Percentiles rank a stretch among this genome's conserved stretches.
These are phyloP conservation scores for Typhlichthys eigenmanni DNA, from an alignment of 2,797 vertebrate species.

Conservation along the genomic window DNA sequence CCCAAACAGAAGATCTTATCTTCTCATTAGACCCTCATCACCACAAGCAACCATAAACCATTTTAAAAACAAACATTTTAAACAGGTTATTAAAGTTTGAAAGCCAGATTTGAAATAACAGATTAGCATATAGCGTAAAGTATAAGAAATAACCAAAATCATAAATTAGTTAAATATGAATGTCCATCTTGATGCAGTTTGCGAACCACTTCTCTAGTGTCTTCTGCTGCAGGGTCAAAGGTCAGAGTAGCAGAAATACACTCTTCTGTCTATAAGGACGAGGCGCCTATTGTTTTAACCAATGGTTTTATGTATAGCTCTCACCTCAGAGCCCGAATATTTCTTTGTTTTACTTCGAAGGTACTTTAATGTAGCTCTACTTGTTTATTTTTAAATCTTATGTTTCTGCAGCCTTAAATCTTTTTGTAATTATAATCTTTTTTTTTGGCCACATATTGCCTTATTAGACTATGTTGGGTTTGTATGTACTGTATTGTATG, in stretches of 20 bases:
- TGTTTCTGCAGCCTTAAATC: constrained; percentile 63
- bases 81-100: too few relatives aligned
- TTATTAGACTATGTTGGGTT: constrained; percentile 69
- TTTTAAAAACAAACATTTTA: too few relatives aligned
- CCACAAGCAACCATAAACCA: too few relatives aligned
- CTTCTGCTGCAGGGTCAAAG: constrained; percentile 13
- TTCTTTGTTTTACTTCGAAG: too few relatives aligned
- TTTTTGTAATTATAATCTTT: constrained; percentile 12
- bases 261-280: constrained; percentile 12
- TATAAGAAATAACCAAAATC: too few relatives aligned
- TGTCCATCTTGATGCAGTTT: neutral
- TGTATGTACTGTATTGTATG: constrained; percentile 39
- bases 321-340: too few relatives aligned
- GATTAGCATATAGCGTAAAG: too few relatives aligned
- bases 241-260: constrained; percentile 24
- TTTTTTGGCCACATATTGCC: constrained; percentile 72
- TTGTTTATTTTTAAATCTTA: constrained; percentile 14
- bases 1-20: too few relatives aligned
- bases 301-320: neutral
- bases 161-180: too few relatives aligned
- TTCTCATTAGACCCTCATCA: too few relatives aligned
- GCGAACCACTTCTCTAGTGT: constrained; percentile 4
- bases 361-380: neutral
- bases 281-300: neutral
- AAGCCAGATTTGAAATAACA: too few relatives aligned